Evolutionary conservation across 35 echinoderm and acorn worm genomes (phyloP).

Genomic region (Chiridota heheva): DNA sequence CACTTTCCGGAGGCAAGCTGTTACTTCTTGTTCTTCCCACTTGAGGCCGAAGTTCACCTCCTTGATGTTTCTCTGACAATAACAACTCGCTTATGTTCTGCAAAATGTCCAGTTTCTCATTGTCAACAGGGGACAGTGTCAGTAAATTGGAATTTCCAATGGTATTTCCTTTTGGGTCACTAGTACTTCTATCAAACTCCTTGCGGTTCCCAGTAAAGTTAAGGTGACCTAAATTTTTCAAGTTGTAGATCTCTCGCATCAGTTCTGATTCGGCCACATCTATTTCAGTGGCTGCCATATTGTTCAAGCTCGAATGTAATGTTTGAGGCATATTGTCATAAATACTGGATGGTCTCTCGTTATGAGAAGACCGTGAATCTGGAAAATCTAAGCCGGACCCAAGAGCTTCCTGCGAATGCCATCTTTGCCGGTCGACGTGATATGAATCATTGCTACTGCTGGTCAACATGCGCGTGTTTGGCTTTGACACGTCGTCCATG

Average conservation of each 20-base stretch:
- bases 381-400: slow-evolving; percentile 22
- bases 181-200: not conserved
- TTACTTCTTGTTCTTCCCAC: slow-evolving; percentile 66
- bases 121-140: slow-evolving; percentile 11
- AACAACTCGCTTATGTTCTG: slow-evolving; percentile 79
- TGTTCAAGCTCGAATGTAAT: slow-evolving; percentile 86
- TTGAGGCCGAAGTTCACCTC: not conserved
- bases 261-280: slow-evolving; percentile 84
- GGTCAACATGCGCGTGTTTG: slow-evolving; percentile 18
- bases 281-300: slow-evolving; percentile 37
- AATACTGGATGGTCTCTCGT: slow-evolving; percentile 55
- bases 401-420: slow-evolving; percentile 50
- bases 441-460: slow-evolving; percentile 81
- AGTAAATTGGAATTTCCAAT: not conserved
- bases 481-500: slow-evolving; percentile 21
- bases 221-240: slow-evolving; percentile 78
- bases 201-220: not conserved
- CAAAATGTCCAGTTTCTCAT: slow-evolving; percentile 88
- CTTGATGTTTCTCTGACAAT: slow-evolving; percentile 50
- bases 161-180: not conserved
- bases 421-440: slow-evolving; percentile 32
- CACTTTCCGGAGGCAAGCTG: slow-evolving; percentile 70
- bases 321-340: slow-evolving; percentile 90
- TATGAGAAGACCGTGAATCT: not conserved
- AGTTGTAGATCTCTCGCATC: slow-evolving; percentile 87